phyloP scores from a whole-genome alignment of 2,113 vertebrate genomes.

The Heterotis niloticus region DNA sequence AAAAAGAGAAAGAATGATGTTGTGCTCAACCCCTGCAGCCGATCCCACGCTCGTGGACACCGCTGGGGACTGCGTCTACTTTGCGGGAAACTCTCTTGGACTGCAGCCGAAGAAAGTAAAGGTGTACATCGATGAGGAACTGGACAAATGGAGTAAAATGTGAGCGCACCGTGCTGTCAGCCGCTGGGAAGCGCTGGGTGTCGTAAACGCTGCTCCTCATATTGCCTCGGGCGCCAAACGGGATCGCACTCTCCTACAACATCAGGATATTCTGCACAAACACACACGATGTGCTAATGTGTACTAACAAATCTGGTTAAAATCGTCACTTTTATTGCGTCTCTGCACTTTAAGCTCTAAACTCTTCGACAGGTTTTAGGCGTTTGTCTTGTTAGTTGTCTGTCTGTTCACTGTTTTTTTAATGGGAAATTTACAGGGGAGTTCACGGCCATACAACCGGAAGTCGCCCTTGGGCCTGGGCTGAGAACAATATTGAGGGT shows the following conservation, averaged over 20 bases:
- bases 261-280: too few relatives aligned
- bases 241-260: too few relatives aligned
- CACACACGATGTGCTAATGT: too few relatives aligned
- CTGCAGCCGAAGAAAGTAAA: conserved; percentile 80
- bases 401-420: too few relatives aligned
- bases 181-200: too few relatives aligned
- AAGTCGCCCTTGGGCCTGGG: conserved; percentile 78
- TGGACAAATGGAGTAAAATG: conserved; percentile 89
- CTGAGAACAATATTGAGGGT: conserved; percentile 75
- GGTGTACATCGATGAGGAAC: conserved; percentile 80
- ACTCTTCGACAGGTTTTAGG: too few relatives aligned
- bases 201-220: neutral
- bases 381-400: neutral
- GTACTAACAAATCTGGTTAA: too few relatives aligned
- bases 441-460: conserved; percentile 77
- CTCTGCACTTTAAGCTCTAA: neutral
- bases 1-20: conserved; percentile 8
- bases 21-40: conserved; percentile 55
- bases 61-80: conserved; percentile 75
- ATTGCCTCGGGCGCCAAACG: too few relatives aligned
- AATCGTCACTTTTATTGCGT: neutral
- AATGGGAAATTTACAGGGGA: conserved; percentile 68
- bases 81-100: conserved; percentile 85
- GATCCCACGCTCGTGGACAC: conserved; percentile 70
- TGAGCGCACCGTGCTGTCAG: conserved; percentile 49